These are phyloP conservation scores for Pseudococcus longispinus DNA, from an alignment of 2,888 invertebrate genomes.

Conservation along the genomic window DNA sequence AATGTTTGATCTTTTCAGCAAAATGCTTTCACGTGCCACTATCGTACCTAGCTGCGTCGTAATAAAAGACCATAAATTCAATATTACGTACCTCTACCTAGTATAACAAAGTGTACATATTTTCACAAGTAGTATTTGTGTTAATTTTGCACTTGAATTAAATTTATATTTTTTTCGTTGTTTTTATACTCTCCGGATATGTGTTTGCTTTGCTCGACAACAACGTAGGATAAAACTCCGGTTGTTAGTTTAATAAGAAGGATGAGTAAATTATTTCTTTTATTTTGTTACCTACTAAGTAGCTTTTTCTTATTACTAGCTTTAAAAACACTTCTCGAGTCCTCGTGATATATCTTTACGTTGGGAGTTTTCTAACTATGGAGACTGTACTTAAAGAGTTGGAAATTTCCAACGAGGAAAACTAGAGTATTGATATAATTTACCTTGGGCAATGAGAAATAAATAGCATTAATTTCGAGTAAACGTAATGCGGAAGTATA, in stretches of 20 bases:
- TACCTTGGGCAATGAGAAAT: neutral
- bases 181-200: neutral
- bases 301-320: neutral
- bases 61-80: neutral
- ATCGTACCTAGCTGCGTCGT: neutral
- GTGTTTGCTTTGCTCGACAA: neutral
- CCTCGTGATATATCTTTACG: neutral
- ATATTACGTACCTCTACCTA: neutral
- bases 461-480: neutral
- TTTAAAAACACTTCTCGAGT: neutral
- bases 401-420: neutral
- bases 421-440: neutral
- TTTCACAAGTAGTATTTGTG: neutral
- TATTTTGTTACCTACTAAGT: neutral
- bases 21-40: neutral
- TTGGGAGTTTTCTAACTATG: neutral
- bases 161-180: neutral
- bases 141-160: neutral
- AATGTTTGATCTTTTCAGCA: neutral
- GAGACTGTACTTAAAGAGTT: neutral
- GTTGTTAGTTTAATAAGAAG: neutral
- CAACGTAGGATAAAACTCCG: neutral
- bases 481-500: neutral
- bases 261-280: neutral
- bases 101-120: neutral